Percentiles rank a stretch among this genome's conserved stretches.
phyloP scores from a whole-genome alignment of 2,888 invertebrate species.

The Loripinus fragilis region DNA sequence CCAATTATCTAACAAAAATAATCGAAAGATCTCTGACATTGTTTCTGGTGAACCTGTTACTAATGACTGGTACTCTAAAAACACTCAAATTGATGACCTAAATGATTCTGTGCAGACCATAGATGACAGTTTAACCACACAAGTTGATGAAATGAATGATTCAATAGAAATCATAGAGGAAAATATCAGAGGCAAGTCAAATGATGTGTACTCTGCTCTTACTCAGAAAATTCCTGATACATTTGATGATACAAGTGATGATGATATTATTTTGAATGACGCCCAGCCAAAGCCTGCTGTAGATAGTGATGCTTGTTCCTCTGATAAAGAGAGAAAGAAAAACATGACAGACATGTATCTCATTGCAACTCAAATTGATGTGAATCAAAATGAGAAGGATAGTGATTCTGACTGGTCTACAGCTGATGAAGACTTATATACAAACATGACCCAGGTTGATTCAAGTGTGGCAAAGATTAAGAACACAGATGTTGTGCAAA shows the following conservation, averaged over 20 bases:
- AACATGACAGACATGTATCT: background rate
- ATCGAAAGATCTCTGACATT: background rate
- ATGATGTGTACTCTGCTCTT: background rate
- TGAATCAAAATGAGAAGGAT: too few relatives aligned
- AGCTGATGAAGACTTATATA: slow-evolving; percentile 16
- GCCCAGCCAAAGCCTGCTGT: background rate
- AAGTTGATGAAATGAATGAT: background rate
- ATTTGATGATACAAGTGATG: background rate
- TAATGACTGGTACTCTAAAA: background rate
- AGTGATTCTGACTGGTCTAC: background rate
- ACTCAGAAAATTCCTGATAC: background rate
- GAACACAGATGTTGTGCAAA: too few relatives aligned
- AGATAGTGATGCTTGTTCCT: background rate
- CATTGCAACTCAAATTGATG: background rate
- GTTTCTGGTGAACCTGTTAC: background rate
- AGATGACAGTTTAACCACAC: background rate
- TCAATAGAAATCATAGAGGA: background rate
- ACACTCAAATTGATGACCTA: background rate
- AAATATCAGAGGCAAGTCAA: background rate
- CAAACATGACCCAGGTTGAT: slow-evolving; percentile 20
- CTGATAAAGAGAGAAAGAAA: background rate
- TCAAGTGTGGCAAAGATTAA: too few relatives aligned
- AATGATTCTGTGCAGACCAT: background rate
- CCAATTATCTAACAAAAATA: too few relatives aligned
- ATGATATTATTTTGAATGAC: background rate